These are phyloP conservation scores for Leptodactylus fallax DNA, from an alignment of 2,797 vertebrate species.

Conservation along the genomic window DNA sequence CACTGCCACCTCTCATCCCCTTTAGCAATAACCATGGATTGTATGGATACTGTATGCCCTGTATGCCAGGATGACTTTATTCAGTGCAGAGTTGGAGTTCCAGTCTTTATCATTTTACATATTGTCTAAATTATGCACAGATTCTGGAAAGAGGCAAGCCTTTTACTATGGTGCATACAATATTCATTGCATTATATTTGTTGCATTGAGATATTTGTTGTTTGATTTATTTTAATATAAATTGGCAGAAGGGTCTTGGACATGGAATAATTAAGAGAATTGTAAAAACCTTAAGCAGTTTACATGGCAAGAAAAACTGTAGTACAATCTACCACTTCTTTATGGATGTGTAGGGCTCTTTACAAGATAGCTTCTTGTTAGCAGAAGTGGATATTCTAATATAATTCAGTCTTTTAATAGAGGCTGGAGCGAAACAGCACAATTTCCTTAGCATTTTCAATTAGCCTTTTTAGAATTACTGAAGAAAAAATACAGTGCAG, in stretches of 20 bases:
- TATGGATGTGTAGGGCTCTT: neutral
- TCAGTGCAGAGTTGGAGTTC: no score
- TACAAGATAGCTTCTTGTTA: neutral
- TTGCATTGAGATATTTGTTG: neutral
- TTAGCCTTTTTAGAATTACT: constrained; percentile 21
- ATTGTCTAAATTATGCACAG: no score
- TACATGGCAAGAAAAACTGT: neutral
- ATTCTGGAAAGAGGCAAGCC: no score
- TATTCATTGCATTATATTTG: neutral
- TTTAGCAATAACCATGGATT: no score
- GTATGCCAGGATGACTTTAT: no score
- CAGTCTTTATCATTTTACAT: no score
- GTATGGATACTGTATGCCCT: no score
- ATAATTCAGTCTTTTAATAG: neutral
- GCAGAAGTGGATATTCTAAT: constrained; percentile 16
- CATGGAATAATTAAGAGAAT: neutral
- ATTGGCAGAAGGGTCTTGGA: neutral
- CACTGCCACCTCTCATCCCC: no score
- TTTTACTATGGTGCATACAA: no score
- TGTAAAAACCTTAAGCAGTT: neutral
- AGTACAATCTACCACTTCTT: neutral
- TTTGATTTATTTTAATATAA: no score
- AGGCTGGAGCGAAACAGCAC: neutral
- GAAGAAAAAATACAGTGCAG: neutral
- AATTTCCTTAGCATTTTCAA: constrained; percentile 9